phyloP scores from a whole-genome alignment of 2,888 invertebrate species.

The Megalurothrips usitatus region DNA sequence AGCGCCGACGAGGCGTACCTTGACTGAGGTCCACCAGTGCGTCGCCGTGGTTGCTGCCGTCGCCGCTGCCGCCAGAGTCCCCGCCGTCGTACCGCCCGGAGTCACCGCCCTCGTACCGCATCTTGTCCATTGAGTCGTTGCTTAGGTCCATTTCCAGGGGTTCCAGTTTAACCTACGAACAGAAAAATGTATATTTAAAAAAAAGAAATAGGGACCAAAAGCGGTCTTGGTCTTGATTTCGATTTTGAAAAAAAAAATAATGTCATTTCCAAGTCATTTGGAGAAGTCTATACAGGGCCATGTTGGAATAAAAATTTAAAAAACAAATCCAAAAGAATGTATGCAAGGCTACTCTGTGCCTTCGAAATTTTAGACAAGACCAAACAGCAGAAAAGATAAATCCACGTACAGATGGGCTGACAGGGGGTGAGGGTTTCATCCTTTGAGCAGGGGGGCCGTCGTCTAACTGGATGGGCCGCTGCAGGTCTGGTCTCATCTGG shows the following conservation, averaged over 20 bases:
- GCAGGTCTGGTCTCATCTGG: background rate
- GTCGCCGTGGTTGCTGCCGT: constrained; percentile 5
- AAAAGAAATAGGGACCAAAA: too few relatives aligned
- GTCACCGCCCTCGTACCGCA: background rate
- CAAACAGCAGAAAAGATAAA: too few relatives aligned
- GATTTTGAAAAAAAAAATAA: too few relatives aligned
- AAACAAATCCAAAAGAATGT: too few relatives aligned
- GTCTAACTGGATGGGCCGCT: background rate
- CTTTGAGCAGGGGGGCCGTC: background rate
- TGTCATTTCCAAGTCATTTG: too few relatives aligned
- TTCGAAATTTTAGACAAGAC: background rate
- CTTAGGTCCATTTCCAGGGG: constrained; percentile 6
- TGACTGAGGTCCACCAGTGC: constrained; percentile 12
- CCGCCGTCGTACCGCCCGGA: background rate
- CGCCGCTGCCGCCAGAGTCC: background rate
- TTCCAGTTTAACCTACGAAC: background rate
- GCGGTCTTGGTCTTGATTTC: too few relatives aligned
- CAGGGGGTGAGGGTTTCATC: background rate
- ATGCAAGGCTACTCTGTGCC: too few relatives aligned
- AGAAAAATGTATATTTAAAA: background rate
- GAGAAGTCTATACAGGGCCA: too few relatives aligned
- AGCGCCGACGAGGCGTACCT: too few relatives aligned
- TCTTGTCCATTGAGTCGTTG: constrained; percentile 13
- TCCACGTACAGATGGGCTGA: background rate
- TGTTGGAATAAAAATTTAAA: background rate